Base-by-base conservation (phyloP, 2,113 vertebrate genomes). In the Peromyscus leucopus region DNA sequence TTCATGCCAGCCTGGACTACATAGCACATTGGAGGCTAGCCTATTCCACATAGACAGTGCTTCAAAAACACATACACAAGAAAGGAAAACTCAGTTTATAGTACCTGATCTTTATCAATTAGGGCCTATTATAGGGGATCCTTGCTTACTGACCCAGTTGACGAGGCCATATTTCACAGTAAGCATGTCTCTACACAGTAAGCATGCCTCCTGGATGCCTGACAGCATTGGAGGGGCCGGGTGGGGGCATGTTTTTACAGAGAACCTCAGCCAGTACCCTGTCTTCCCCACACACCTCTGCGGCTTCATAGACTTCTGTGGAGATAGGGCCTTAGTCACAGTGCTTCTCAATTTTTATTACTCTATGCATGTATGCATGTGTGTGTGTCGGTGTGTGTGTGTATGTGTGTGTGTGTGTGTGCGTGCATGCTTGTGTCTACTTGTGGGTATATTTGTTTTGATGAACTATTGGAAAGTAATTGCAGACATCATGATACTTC, bases 371-470 rank as follows among this genome's bases (percentile, higher is more conserved):
- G 42, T 48, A 28, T 48, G 75, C 8, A 4, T 16, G 42, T 0
- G 13, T 1, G 12, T 1, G 0, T 24, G 74, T n/a, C n/a, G 42
- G 42, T 42, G 42, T 42, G 42, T 42, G 42, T 42, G 42, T 42
- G 42, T 42, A 4, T 1, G 12, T 1, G 0, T 26, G 74, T 16
- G 42, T 1, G 26, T 1, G 12, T 1, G 0, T 26, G 74, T 48
- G 26, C 16, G 48, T 80, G 51, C 11, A 2, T 55, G 8, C 21
- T 26, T 17, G 33, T n/a, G 21, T 59, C 5, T n/a, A 1, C 36
- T 76, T 28, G 24, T 76, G 75, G 12, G 24, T 28, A 5, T 21
- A n/a, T 79, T 79, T 55, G 28, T 55, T 51, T 33, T 55, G 76
- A 33, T 55, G 48, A 19, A 79, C 76, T 79, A 33, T 79, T 55